A percentile compares a stretch with the other conserved stretches of the same genome.
These are phyloP conservation scores for Agrilus cyanescens DNA, from an alignment of 2,888 invertebrate genomes.

Conservation along the genomic window DNA sequence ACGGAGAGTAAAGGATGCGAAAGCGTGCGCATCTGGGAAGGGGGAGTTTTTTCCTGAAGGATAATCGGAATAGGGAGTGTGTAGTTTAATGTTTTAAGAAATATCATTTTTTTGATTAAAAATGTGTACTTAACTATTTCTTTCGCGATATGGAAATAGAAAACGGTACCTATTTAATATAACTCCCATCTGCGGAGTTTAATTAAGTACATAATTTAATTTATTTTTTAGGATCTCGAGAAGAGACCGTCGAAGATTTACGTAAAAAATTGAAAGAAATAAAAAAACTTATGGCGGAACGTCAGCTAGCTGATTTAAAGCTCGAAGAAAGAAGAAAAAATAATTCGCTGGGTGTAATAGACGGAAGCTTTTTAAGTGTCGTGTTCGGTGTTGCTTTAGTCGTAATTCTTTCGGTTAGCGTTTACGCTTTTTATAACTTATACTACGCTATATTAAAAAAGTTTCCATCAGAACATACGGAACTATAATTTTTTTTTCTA, in stretches of 20 bases:
- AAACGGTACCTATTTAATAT: too few relatives aligned
- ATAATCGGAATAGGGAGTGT: too few relatives aligned
- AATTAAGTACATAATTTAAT: too few relatives aligned
- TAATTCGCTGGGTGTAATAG: conserved; percentile 51
- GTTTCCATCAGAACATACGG: conserved; percentile 69
- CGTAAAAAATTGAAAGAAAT: conserved; percentile 65
- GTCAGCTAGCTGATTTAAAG: conserved; percentile 42
- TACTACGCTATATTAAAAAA: conserved; percentile 71
- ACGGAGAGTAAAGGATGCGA: too few relatives aligned
- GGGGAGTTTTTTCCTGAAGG: too few relatives aligned
- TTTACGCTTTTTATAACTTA: conserved; percentile 76
- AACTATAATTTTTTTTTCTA: conserved; percentile 44
- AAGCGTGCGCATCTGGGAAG: too few relatives aligned
- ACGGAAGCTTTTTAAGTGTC: conserved; percentile 70
- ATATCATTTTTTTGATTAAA: too few relatives aligned
- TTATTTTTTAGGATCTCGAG: conserved; percentile 16
- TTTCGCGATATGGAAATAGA: too few relatives aligned
- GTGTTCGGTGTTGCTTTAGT: conserved; percentile 69
- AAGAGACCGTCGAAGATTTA: conserved; percentile 70
- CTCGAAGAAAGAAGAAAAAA: conserved; percentile 32
- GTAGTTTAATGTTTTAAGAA: too few relatives aligned
- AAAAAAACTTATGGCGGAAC: conserved; percentile 71
- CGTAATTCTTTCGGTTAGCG: conserved; percentile 68
- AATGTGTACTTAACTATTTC: too few relatives aligned
- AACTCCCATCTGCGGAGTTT: too few relatives aligned